phyloP scores from a whole-genome alignment of 2,888 invertebrate genomes.

The Coleophora deauratella region DNA sequence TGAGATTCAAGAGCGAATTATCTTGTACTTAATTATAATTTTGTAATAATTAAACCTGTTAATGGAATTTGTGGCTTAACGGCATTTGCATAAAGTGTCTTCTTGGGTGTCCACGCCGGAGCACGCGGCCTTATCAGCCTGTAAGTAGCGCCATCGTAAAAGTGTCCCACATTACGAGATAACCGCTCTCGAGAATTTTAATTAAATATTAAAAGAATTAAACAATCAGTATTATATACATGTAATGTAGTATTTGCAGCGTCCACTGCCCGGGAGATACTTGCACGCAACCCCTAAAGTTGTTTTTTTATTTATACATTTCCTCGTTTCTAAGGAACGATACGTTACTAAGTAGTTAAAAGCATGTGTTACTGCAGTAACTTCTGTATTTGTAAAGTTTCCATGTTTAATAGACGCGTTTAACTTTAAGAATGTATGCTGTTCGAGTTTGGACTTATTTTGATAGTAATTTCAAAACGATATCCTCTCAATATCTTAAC shows the following conservation, averaged over 20 bases:
- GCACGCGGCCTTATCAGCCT: constrained; percentile 60
- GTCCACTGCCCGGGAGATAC: constrained; percentile 52
- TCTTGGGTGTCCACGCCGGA: constrained; percentile 51
- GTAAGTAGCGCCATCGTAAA: constrained; percentile 70
- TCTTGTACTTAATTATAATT: constrained; percentile 65
- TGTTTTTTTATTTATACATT: constrained; percentile 34
- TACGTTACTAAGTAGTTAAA: constrained; percentile 34
- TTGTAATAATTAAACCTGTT: constrained; percentile 54
- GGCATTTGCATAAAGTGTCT: constrained; percentile 56
- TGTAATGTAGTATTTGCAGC: constrained; percentile 66
- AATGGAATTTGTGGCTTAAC: constrained; percentile 60
- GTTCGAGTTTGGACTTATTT: constrained; percentile 18
- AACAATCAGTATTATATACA: constrained; percentile 71
- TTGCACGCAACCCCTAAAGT: constrained; percentile 46
- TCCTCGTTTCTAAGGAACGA: constrained; percentile 27
- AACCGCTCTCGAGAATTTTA: constrained; percentile 70
- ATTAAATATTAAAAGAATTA: constrained; percentile 74
- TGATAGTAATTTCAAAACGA: not conserved
- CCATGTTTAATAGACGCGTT: constrained; percentile 11
- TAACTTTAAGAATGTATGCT: constrained; percentile 31
- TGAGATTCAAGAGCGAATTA: constrained; percentile 61
- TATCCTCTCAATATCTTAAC: not conserved
- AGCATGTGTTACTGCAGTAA: constrained; percentile 34
- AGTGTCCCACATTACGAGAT: constrained; percentile 73
- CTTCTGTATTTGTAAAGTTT: constrained; percentile 12